phyloP scores from a whole-genome alignment of 2,113 vertebrate species.

The Ariopsis seemanni region DNA sequence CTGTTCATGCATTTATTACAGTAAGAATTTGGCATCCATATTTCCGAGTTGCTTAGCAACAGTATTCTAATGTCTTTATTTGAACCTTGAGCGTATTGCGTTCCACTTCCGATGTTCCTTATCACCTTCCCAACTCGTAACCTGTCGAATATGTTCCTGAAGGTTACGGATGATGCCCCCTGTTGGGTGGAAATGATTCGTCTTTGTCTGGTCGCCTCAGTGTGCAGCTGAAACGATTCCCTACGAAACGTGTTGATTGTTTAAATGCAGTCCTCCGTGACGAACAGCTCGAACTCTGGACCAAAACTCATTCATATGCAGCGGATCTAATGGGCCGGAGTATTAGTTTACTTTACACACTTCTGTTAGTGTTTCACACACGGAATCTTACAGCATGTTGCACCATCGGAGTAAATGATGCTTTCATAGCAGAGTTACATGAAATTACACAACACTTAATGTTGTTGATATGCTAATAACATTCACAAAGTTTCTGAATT shows the following conservation, averaged over 20 bases:
- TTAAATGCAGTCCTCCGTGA: background rate
- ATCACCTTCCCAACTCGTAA: background rate
- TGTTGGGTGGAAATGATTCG: background rate
- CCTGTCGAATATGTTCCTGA: background rate
- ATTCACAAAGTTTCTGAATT: constrained; percentile 16
- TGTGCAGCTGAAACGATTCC: background rate
- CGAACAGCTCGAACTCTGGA: background rate
- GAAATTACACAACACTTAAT: constrained; percentile 43
- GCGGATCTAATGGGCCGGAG: background rate
- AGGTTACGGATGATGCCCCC: background rate
- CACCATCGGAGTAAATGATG: constrained; percentile 32
- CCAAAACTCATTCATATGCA: constrained; percentile 3
- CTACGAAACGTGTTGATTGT: background rate
- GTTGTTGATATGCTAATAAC: constrained; percentile 34
- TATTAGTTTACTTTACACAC: constrained; percentile 9
- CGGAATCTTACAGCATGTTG: constrained; percentile 26
- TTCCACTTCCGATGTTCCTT: background rate
- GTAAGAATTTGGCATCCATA: background rate
- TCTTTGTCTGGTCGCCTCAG: too few species aligned
- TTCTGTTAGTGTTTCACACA: background rate
- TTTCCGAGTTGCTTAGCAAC: background rate
- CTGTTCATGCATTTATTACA: too few species aligned
- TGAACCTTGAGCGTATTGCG: background rate
- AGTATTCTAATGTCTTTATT: background rate
- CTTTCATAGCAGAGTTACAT: constrained; percentile 22